These are phyloP conservation scores for Hipposideros armiger DNA, from an alignment of 2,113 vertebrate genomes.

Conservation along the genomic window DNA sequence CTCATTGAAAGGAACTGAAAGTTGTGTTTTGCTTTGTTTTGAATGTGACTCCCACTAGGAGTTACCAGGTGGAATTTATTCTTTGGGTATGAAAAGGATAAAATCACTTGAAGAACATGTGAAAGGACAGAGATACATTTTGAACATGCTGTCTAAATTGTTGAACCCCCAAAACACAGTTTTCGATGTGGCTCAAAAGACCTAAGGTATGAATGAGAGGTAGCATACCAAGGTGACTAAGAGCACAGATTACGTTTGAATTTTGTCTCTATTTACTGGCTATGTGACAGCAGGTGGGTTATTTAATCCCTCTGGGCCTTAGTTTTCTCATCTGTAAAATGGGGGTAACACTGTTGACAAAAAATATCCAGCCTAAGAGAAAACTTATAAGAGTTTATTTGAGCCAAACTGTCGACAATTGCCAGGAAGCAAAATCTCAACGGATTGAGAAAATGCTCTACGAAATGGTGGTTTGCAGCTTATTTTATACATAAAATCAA, in stretches of 20 bases:
- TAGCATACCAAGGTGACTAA: not conserved
- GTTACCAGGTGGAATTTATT: not conserved
- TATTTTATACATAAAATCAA: no score
- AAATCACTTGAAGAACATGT: not conserved
- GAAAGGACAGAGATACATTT: not conserved
- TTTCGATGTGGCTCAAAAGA: not conserved
- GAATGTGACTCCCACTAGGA: not conserved
- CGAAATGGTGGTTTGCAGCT: no score
- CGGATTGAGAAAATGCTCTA: no score
- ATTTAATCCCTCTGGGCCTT: not conserved
- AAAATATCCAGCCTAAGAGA: no score
- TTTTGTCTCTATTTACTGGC: not conserved
- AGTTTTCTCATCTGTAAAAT: not conserved
- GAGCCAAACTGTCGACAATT: no score
- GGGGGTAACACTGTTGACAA: no score
- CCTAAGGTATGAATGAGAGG: not conserved
- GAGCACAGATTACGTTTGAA: not conserved
- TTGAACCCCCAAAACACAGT: not conserved
- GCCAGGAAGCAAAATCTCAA: no score
- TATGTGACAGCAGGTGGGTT: not conserved
- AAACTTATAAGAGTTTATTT: no score
- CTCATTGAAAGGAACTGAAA: not conserved
- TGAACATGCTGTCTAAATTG: not conserved
- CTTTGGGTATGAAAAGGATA: not conserved
- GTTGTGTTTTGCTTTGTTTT: constrained; percentile 55